Conservation (phyloP, 2,888 invertebrate genomes). For the Ceramica pisi region DNA sequence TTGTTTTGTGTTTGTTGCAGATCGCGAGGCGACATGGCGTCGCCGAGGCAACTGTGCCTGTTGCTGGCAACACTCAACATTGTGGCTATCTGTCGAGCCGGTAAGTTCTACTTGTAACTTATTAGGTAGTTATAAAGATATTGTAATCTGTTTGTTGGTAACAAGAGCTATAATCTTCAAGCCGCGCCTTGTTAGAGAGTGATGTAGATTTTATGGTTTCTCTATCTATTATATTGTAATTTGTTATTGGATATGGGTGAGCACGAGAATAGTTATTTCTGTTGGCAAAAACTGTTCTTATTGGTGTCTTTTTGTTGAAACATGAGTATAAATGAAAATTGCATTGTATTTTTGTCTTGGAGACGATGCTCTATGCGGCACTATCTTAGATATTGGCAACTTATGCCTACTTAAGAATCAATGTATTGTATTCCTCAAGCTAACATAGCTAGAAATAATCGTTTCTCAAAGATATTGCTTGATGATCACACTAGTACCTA, state of each 20-base stretch:
- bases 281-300: neutral
- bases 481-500: neutral
- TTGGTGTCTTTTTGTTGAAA: neutral
- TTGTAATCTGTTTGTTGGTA: conserved; percentile 3
- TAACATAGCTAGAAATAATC: neutral
- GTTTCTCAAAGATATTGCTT: neutral
- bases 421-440: neutral
- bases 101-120: conserved; percentile 66
- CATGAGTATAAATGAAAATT: neutral
- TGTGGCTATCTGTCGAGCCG: conserved; percentile 72
- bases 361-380: too few species aligned
- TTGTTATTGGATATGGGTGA: neutral
- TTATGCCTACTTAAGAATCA: too few species aligned
- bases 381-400: too few species aligned
- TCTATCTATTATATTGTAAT: conserved; percentile 7
- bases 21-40: conserved; percentile 80
- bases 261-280: neutral
- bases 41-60: conserved; percentile 69
- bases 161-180: neutral
- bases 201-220: conserved; percentile 21
- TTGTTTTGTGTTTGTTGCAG: conserved; percentile 71
- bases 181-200: conserved; percentile 24
- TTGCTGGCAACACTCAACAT: conserved; percentile 71
- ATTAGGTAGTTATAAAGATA: neutral
- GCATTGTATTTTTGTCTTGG: neutral